A percentile compares a stretch with the other conserved stretches of the same genome.
These are phyloP conservation scores for Callospermophilus lateralis DNA, from an alignment of 2,113 vertebrate species.

Conservation along the genomic window DNA sequence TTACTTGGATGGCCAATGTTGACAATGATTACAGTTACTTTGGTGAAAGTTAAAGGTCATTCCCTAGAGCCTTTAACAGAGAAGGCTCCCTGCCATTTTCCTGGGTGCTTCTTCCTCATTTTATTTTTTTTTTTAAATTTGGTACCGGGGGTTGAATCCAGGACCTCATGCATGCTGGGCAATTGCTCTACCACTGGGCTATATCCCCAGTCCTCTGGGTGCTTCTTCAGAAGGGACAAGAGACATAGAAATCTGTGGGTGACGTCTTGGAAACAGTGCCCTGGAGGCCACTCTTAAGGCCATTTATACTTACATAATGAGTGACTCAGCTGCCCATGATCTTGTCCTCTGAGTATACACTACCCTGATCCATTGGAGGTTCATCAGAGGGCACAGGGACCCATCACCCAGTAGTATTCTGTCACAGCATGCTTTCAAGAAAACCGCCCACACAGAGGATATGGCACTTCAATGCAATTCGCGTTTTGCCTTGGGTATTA, in stretches of 20 bases:
- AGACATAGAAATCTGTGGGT: background rate
- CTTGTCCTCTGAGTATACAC: background rate
- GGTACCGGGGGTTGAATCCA: too few relatives aligned
- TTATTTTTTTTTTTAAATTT: too few relatives aligned
- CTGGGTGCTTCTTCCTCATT: background rate
- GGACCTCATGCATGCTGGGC: too few relatives aligned
- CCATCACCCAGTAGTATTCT: too few relatives aligned
- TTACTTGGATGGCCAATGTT: background rate
- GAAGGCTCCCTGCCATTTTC: background rate
- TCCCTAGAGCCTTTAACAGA: background rate
- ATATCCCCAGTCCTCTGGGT: background rate
- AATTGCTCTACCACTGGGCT: too few relatives aligned
- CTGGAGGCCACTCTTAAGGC: background rate
- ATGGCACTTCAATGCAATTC: background rate
- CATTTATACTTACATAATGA: fast-evolving
- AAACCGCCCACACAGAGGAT: background rate
- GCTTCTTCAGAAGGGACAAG: background rate
- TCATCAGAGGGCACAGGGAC: background rate
- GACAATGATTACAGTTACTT: background rate
- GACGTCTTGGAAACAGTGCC: too few relatives aligned
- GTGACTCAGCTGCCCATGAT: background rate
- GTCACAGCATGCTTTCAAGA: too few relatives aligned
- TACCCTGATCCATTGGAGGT: background rate
- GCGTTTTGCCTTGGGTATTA: background rate
- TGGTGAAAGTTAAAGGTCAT: background rate